Evolutionary conservation across 2,113 vertebrate genomes (phyloP), one percentile per base, ranked within the genome.

Genomic region (Paraplagusia blochii): DNA sequence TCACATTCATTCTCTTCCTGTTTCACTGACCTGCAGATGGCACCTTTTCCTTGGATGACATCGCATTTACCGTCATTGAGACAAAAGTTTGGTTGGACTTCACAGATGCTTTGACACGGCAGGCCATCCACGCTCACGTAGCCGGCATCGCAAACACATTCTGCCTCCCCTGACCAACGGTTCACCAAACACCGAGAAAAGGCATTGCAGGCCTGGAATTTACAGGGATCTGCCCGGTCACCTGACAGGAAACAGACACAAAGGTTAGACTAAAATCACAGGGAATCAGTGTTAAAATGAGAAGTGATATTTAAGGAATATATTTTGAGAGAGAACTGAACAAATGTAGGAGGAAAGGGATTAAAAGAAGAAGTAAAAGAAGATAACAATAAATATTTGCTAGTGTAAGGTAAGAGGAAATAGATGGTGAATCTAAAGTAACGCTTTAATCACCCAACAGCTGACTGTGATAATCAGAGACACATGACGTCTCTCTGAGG

Each of bases 31-130:
- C 97, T 95, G 74, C 97, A 98, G 85, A 99, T 95, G 73, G 95
- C 94, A 8, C 96, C 96, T 63, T 95, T 94, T 3, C 91, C 94
- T 0, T 92, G 91, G 57, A 96, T 91, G 57, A 97, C 85, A 72
- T 99, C 96, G 61, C 95, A 98, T 69, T 96, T 97, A 9, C 97
- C 95, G 0, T 98, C 94, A 0, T 98, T 98, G 54, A 93, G 90
- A 81, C 97, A 99, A 57, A 96, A 99, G 76, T 95, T 86, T 7
- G 89, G 77, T 4, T 91, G 89, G 10, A 95, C 81, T 0, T 96
- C 92, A 65, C 97, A 99, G 58, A 98, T 64, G 80, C 96, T 98
- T 65, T 90, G 95, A 79, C 97, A 99, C 0, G 95, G 95, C 58
- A 93, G 83, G 1, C 93, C 93, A 0, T 95, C 91, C 7, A 98